Evolutionary conservation across 2,888 invertebrate genomes (phyloP), one percentile per base, ranked within the genome.

Genomic region (Atrina japonica): DNA sequence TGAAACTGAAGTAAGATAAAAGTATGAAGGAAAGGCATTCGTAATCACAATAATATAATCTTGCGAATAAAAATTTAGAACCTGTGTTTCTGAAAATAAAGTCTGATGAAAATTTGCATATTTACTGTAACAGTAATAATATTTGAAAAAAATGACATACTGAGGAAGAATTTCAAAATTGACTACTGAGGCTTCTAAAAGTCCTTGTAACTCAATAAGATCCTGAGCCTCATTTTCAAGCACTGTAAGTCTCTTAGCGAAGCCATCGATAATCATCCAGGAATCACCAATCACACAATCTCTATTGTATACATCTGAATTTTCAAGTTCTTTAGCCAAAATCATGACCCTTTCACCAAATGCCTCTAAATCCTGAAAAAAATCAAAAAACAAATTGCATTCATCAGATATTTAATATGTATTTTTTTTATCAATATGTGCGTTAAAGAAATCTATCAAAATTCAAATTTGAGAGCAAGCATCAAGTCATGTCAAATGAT

Each of bases 141-240:
- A n/a, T n/a, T n/a, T n/a, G n/a, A n/a, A n/a, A n/a, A n/a, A n/a
- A n/a, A 35, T 29, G 49, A 80, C 86, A 84, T 80, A 90, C 89
- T 84, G 82, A 43, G 88, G 87, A n/a, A 90, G 78, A 18, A 88
- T 76, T 25, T 80, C 79, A 77, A 90, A 90, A 78, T 90, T 86
- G 52, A 90, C 89, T 30, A 90, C 86, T 50, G 86, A 86, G 2
- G 88, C 81, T 64, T 90, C 89, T 25, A 90, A 80, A 11, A 90
- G 79, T 64, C 90, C 88, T 70, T 90, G 90, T 14, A 90, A 78
- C 68, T 90, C 90, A 70, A 88, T 87, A 43, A 90, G 77, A 75
- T 90, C 90, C 78, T 88, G 88, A 7, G 90, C 90, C 73, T 90
- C 90, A 69, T 88, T 89, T 75, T 90, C 90, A 29, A 90, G 82